Evolutionary conservation across 23 tunicate genomes (phyloP), one percentile per base, ranked within the genome.

Genomic region (Halocynthia aurantium): DNA sequence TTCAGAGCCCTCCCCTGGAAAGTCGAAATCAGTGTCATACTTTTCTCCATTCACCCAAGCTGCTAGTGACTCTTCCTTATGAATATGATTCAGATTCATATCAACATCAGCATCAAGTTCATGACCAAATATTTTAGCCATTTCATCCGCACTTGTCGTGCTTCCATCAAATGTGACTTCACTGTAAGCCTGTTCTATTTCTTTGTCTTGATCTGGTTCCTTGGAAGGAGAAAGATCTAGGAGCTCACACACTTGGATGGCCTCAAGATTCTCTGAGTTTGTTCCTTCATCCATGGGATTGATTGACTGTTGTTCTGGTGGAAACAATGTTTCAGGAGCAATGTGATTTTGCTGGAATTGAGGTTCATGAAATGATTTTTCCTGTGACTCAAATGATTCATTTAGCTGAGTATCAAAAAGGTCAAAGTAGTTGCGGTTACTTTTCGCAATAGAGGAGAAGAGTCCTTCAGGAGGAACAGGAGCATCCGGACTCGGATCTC

Each of bases 61-160:
- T 65, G 31, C 31, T 49, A 15, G 44, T 1, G 31, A 65, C 31
- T 10, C 70, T 0, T 9, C 10, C 70, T 20, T 20, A 65, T 40
- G 70, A 15, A 65, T 65, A 65, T 65, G 70, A 9, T 20, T 8
- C 22, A 49, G 22, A 65, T 65, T 31, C 44, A 31, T 31, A 31
- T 31, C 70, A 10, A 6, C 31, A 20, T 65, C 70, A 10, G 70
- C 31, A 20, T 65, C 70, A 15, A 65, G 70, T 65, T 65, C 70
- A 15, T 74, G 55, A 15, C 20, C 21, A 49, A 74, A 74, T 53
- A 74, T 74, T 19, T 15, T 64, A 0, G 78, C 78, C 78, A 74
- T 53, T 74, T 74, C 78, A 56, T 74, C 78, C 19, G 78, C 78
- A 6, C 78, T 74, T 8, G 72, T 67, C 22, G 78, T 74, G 78